Base-by-base conservation (phyloP, 2,888 invertebrate species). In the Heliconius ismenius region DNA sequence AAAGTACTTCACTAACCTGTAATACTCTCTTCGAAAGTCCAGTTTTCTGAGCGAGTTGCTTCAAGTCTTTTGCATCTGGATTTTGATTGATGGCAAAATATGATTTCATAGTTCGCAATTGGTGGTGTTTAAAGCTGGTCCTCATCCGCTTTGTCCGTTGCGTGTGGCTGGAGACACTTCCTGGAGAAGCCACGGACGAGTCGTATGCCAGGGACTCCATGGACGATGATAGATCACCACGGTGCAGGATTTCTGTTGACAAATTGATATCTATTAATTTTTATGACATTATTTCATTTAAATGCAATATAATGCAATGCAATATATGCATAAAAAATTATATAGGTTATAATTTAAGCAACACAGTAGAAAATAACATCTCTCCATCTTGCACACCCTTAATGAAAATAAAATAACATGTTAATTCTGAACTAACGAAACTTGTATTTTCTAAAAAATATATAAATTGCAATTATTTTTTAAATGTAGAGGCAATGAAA, bases 41-140 rank as follows among this genome's bases (percentile, higher is more conserved):
- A 21, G 99, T 99, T 94, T 99, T 99, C 92, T 99, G 98, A 0
- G 99, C 98, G 81, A 99, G 94, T 88, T 99, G 98, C 89, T 99
- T 99, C 79, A 99, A 95, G 90, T 99, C 99, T 91, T 99, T 99
- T 76, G 99, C 99, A 88, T 99, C 99, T 0, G 99, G 99, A 92
- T 99, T 99, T 93, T 99, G 99, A 94, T 99, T 99, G 87, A 99
- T 97, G 73, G 98, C 97, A 90, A 99, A 99, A 91, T 99, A 99
- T 65, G 98, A 98, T 93, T 99, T 99, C 99, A 99, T 99, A 74
- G 99, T 99, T 79, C 99, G 95, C 80, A 99, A 95, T 91, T 99
- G 99, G 90, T 99, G 99, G 90, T 99, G 99, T 90, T 99, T 99
- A 95, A 99, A 99, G 83, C 99, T 99, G 73, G 99, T 99, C 77